Percentiles rank a stretch among this genome's conserved stretches.
Conservation (phyloP, 2,113 vertebrate genomes). For the Cricetomys ansorgei region DNA sequence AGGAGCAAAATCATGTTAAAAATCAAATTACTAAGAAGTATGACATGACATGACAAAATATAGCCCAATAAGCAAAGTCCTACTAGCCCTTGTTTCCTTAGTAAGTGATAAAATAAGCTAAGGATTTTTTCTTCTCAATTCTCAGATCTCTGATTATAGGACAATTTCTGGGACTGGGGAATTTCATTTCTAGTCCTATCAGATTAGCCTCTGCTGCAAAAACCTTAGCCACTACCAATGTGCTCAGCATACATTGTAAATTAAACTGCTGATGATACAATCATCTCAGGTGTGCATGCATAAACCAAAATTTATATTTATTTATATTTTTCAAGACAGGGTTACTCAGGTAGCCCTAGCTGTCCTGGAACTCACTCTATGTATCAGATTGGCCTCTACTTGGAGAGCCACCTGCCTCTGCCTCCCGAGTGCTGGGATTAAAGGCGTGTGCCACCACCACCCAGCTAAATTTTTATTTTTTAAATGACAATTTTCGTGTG, state of each 20-base stretch:
- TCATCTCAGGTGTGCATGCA: neutral
- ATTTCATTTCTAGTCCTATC: neutral
- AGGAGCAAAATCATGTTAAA: slow-evolving; percentile 3
- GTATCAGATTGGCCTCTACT: no score
- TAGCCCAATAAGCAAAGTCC: neutral
- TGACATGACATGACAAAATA: neutral
- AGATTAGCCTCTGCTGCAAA: neutral
- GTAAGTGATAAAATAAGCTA: neutral
- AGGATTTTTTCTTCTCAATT: neutral
- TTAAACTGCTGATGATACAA: neutral
- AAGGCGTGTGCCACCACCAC: no score
- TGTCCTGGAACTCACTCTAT: no score
- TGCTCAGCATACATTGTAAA: neutral
- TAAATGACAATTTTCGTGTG: neutral
- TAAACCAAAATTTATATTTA: neutral
- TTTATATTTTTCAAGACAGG: neutral
- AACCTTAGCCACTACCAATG: neutral
- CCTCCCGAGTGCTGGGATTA: no score
- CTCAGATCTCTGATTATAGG: neutral
- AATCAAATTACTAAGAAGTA: neutral
- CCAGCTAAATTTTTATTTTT: no score
- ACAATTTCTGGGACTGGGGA: neutral
- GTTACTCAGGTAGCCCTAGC: no score
- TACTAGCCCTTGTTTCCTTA: neutral
- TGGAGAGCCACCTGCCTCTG: no score